Base-by-base conservation (phyloP, 1,140 invertebrate species). In the Trachelipus rathkii region DNA sequence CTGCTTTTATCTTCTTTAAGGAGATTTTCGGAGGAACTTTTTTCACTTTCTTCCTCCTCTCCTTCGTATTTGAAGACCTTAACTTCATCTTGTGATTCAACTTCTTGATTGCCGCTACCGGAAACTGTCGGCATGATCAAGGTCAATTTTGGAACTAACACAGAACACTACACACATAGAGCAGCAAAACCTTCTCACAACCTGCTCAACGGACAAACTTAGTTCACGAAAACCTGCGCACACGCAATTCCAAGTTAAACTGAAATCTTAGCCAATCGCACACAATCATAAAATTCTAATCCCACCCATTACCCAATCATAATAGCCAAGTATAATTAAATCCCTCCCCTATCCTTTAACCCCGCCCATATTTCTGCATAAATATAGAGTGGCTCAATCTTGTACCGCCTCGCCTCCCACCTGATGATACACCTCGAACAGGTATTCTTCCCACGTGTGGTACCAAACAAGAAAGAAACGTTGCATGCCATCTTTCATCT, bases 11-110 rank as follows among this genome's bases (percentile, higher is more conserved):
- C 79, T 76, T 81, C 79, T 44, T 76, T 81, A 74, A 60, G 50
- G 50, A 81, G 70, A 75, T 81, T 81, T 72, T 81, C 79, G 44
- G 79, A 81, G 53, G 79, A 81, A 60, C 79, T 77, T 72, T 81
- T 81, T 77, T 81, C 79, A 77, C 75, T 78, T 72, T 81, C 79
- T 72, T 81, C 79, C 75, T 81, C 79, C 67, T 81, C 79, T 66
- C 79, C 79, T 74, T 81, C 79, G 73, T 81, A 81, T 77, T 81
- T 81, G 77, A 81, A 81, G 69, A 81, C 79, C 73, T 81, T 81
- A 75, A 81, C 76, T 74, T 81, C 79, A 77, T 81, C 79, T 78
- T 81, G 79, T 50, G 79, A 81, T 72, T 81, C 79, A 72, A 81
- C 79, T 73, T 81, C 79, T 70, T 81, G 76, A 72, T 77, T 71